These are phyloP conservation scores for Apus apus DNA, from an alignment of 2,113 vertebrate species.

Conservation along the genomic window DNA sequence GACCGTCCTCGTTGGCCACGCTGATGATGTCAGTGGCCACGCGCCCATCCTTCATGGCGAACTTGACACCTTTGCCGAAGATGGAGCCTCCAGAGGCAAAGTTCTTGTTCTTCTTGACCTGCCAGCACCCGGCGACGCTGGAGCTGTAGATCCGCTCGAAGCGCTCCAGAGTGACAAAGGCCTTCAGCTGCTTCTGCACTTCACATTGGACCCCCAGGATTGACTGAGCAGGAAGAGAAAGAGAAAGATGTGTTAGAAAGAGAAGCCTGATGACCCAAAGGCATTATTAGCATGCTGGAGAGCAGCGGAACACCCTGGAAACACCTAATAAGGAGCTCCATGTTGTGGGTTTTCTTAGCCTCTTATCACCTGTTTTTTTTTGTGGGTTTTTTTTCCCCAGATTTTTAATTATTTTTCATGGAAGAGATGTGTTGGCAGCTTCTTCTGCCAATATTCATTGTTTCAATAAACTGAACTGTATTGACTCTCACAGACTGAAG, in stretches of 20 bases:
- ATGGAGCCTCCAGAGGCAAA: constrained; percentile 90
- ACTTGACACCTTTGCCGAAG: constrained; percentile 94
- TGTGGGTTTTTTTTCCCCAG: background rate
- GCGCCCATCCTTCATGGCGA: constrained; percentile 89
- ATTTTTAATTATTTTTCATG: background rate
- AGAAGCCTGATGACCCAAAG: background rate
- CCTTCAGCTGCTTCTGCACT: constrained; percentile 96
- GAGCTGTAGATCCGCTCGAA: constrained; percentile 91
- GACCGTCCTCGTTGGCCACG: constrained; percentile 91
- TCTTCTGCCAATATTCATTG: background rate
- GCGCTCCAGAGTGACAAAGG: constrained; percentile 93
- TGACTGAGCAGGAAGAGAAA: constrained; percentile 77
- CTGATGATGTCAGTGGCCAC: constrained; percentile 95
- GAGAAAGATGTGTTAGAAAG: background rate
- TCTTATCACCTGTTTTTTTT: too few species aligned
- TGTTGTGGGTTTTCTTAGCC: background rate
- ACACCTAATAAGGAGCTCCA: background rate
- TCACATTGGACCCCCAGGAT: constrained; percentile 95
- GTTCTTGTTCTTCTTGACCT: constrained; percentile 77
- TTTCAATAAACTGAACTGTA: background rate
- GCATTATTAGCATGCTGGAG: background rate
- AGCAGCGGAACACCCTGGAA: background rate
- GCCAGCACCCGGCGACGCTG: constrained; percentile 86
- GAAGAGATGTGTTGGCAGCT: background rate
- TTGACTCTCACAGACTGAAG: background rate